A percentile compares a stretch with the other conserved stretches of the same genome.
These are phyloP conservation scores for Metallyticus violacea DNA, from an alignment of 2,888 invertebrate genomes.

Conservation along the genomic window DNA sequence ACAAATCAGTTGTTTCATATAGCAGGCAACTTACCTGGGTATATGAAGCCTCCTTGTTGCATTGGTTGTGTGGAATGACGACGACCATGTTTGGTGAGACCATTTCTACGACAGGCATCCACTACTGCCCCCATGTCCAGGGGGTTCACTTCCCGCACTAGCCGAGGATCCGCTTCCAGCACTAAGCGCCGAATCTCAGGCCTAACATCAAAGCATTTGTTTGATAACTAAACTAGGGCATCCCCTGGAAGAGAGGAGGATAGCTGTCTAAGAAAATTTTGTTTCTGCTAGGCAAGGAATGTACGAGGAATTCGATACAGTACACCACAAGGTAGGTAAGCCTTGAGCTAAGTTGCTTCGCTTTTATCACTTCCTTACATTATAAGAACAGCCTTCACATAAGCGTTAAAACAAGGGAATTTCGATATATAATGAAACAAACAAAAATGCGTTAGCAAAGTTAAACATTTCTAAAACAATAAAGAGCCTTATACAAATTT, in stretches of 20 bases:
- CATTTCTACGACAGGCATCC: not conserved
- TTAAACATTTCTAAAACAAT: too few species aligned
- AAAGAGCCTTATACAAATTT: too few species aligned
- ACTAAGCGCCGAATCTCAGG: constrained; percentile 14
- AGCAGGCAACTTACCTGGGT: constrained; percentile 44
- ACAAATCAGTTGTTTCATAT: too few species aligned
- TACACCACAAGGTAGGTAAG: not conserved
- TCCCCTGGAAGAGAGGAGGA: not conserved
- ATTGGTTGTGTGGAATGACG: constrained; percentile 44
- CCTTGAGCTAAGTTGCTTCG: too few species aligned
- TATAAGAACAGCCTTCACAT: too few species aligned
- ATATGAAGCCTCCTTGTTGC: constrained; percentile 53
- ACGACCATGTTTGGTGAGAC: constrained; percentile 54
- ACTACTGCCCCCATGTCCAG: constrained; percentile 51
- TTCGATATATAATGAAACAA: too few species aligned
- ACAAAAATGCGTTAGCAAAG: too few species aligned
- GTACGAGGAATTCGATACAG: not conserved
- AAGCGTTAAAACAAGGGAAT: too few species aligned
- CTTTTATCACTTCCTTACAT: too few species aligned
- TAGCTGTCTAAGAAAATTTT: not conserved
- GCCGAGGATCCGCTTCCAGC: constrained; percentile 1
- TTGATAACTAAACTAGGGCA: not conserved
- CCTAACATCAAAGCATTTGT: not conserved
- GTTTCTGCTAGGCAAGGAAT: not conserved
- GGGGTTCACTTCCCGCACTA: constrained; percentile 58